Percentiles rank a stretch among this genome's conserved stretches.
Conservation (phyloP, 1,140 invertebrate species). For the Schmidtea mediterranea region DNA sequence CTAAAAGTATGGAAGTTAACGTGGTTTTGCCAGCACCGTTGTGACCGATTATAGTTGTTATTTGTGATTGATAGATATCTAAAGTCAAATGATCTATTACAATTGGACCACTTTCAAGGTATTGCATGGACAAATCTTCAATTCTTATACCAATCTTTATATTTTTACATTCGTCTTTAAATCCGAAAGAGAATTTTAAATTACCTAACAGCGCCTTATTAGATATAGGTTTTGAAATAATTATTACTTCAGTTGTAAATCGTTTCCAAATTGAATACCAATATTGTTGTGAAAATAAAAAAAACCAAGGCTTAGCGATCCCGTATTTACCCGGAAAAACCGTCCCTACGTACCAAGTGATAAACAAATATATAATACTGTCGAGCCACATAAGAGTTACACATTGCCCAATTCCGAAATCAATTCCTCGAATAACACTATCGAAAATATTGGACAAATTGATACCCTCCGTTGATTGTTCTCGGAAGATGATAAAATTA, state of each 20-base stretch:
- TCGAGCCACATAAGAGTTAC: too few relatives aligned
- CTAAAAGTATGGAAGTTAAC: slow-evolving; percentile 41
- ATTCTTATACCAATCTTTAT: slow-evolving; percentile 36
- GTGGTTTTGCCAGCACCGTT: slow-evolving; percentile 41
- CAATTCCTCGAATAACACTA: too few relatives aligned
- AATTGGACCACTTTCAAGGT: slow-evolving; percentile 15
- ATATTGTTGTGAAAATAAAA: slow-evolving; percentile 28
- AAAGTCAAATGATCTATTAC: slow-evolving; percentile 39
- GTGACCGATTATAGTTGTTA: slow-evolving; percentile 36
- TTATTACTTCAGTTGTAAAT: slow-evolving; percentile 7
- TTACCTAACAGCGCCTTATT: background rate
- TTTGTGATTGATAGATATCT: slow-evolving; percentile 35
- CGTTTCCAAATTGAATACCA: slow-evolving; percentile 26
- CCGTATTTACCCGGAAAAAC: slow-evolving; percentile 30
- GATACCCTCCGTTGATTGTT: too few relatives aligned
- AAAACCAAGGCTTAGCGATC: slow-evolving; percentile 30
- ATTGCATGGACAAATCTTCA: slow-evolving; percentile 34
- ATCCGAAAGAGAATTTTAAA: slow-evolving; percentile 9
- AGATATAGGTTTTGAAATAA: slow-evolving; percentile 6
- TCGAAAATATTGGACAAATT: too few relatives aligned
- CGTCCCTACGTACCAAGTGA: too few relatives aligned
- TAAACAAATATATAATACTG: too few relatives aligned
- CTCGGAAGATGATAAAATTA: too few relatives aligned
- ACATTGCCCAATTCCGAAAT: too few relatives aligned
- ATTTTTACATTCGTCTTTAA: slow-evolving; percentile 33